phyloP scores from a whole-genome alignment of 1,140 invertebrate species.

The Vanessa tameamea region DNA sequence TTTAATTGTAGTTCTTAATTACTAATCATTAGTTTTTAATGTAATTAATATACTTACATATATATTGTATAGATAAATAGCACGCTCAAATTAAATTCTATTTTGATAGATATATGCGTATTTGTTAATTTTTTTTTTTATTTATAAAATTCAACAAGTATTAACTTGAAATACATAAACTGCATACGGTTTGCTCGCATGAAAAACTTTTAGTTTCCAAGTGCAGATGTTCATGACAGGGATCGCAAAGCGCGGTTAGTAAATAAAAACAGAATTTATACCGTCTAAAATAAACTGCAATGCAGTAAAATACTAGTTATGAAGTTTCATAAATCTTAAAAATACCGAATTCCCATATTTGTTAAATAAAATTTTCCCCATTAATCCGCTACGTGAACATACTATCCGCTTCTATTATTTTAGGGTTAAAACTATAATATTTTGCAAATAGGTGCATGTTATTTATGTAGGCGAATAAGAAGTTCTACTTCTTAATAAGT shows the following conservation, averaged over 20 bases:
- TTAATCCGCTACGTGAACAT: too few relatives aligned
- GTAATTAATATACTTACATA: too few relatives aligned
- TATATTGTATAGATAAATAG: too few relatives aligned
- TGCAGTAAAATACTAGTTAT: neutral
- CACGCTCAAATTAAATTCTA: too few relatives aligned
- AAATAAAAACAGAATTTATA: conserved; percentile 12
- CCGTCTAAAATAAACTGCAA: conserved; percentile 2
- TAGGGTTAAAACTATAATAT: too few relatives aligned
- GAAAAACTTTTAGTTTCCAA: conserved; percentile 11
- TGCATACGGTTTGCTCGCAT: conserved; percentile 5
- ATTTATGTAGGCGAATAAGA: too few relatives aligned
- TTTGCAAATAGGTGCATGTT: too few relatives aligned
- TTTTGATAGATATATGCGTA: neutral
- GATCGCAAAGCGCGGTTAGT: neutral
- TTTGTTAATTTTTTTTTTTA: neutral
- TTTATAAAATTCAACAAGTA: conserved; percentile 13
- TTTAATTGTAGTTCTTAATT: too few relatives aligned
- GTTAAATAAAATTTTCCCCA: too few relatives aligned
- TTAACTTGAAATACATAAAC: conserved; percentile 7
- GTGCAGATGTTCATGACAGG: conserved; percentile 11
- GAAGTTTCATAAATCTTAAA: neutral
- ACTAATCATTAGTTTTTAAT: too few relatives aligned
- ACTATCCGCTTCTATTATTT: too few relatives aligned
- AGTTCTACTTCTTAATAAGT: too few relatives aligned
- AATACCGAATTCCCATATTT: neutral